A percentile compares a stretch with the other conserved stretches of the same genome.
phyloP scores from a whole-genome alignment of 2,113 vertebrate species.

The Gnathonemus longibarbis region DNA sequence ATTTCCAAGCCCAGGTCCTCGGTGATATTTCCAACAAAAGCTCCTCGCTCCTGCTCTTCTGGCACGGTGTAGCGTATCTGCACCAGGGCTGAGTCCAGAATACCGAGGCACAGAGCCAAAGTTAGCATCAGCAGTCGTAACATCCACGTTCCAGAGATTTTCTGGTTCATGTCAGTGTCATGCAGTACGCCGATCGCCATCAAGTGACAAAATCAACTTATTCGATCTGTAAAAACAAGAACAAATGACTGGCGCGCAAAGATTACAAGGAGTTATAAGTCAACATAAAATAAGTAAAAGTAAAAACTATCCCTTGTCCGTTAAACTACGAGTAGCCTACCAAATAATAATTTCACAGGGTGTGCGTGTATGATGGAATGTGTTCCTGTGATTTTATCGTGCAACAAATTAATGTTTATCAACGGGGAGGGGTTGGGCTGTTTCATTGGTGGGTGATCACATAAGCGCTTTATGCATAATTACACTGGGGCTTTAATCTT shows the following conservation, averaged over 20 bases:
- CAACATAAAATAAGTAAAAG: background rate
- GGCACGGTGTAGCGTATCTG: background rate
- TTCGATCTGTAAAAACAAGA: background rate
- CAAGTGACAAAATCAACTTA: background rate
- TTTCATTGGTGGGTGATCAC: constrained; percentile 22
- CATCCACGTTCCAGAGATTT: background rate
- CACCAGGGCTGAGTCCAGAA: background rate
- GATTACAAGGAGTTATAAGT: background rate
- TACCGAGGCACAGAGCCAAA: background rate
- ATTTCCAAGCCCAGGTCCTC: background rate
- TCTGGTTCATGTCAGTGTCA: background rate
- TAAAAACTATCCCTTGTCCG: background rate
- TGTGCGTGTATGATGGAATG: background rate
- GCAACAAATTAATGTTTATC: background rate
- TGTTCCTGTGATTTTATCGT: background rate
- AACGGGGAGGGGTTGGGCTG: background rate
- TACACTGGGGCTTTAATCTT: constrained; percentile 38
- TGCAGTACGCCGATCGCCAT: background rate
- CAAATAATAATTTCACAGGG: background rate
- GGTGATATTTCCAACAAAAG: background rate
- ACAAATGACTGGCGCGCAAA: background rate
- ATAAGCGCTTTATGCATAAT: constrained; percentile 52
- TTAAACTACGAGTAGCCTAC: background rate
- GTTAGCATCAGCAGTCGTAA: background rate
- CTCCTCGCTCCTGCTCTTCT: background rate